Conservation (phyloP, 2,888 invertebrate species). For the Perdita meconis region DNA sequence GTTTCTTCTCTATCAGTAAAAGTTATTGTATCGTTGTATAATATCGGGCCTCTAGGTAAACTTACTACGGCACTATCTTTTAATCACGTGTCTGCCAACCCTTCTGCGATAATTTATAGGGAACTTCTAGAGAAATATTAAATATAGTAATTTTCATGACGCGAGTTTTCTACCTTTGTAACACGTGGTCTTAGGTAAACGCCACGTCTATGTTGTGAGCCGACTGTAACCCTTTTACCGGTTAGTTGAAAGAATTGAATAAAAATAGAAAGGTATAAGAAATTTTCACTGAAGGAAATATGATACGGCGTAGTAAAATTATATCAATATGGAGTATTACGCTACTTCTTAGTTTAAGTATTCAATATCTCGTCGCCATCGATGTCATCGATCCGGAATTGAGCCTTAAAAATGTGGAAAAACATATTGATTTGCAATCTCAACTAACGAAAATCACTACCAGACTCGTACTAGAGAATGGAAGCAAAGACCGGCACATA, state of each 20-base stretch:
- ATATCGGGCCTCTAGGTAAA: no score
- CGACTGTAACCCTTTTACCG: conserved; percentile 49
- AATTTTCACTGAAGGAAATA: conserved; percentile 24
- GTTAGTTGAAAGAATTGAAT: conserved; percentile 30
- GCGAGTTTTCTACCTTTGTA: conserved; percentile 20
- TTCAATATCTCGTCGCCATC: conserved; percentile 21
- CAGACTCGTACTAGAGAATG: conserved; percentile 93
- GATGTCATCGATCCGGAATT: conserved; percentile 84
- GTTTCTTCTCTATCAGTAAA: no score
- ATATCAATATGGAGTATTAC: conserved; percentile 40
- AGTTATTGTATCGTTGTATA: no score
- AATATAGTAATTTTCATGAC: not conserved
- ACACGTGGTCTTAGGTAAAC: conserved; percentile 37
- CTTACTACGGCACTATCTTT: no score
- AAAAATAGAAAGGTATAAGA: not conserved
- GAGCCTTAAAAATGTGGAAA: conserved; percentile 91
- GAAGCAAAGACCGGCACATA: conserved; percentile 88
- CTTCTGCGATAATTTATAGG: no score
- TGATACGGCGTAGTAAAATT: conserved; percentile 27
- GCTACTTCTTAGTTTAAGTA: conserved; percentile 19
- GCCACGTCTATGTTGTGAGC: conserved; percentile 71
- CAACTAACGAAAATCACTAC: conserved; percentile 94
- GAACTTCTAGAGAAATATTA: no score
- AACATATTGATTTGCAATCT: conserved; percentile 93
- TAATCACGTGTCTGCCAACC: no score